A percentile compares a stretch with the other conserved stretches of the same genome.
phyloP scores from a whole-genome alignment of 2,888 invertebrate genomes.

The Lasioglossum morio region DNA sequence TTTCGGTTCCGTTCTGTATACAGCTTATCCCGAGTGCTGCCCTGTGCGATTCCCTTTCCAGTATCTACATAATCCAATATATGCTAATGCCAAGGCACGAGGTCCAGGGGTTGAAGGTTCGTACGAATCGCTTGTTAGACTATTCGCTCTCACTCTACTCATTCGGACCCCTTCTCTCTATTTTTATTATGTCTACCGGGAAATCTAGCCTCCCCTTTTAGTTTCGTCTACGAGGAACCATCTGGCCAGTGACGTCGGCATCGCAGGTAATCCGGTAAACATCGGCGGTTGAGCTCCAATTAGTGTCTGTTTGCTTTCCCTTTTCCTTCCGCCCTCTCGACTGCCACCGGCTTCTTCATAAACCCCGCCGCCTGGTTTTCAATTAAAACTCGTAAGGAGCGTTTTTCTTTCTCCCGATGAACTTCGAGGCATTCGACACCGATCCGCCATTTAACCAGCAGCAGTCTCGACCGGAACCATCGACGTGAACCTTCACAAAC shows the following conservation, averaged over 20 bases:
- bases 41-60: conserved; percentile 58
- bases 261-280: conserved; percentile 73
- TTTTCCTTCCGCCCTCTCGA: conserved; percentile 59
- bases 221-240: conserved; percentile 67
- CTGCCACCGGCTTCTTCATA: conserved; percentile 51
- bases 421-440: conserved; percentile 24
- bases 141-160: conserved; percentile 31
- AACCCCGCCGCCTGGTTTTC: conserved; percentile 48
- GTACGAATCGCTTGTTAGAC: conserved; percentile 77
- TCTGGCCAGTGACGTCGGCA: conserved; percentile 70
- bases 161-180: conserved; percentile 50
- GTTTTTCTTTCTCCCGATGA: conserved; percentile 11
- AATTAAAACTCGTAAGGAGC: conserved; percentile 65
- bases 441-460: conserved; percentile 13
- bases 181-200: conserved; percentile 82
- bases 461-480: not conserved
- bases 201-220: conserved; percentile 75
- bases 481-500: not conserved
- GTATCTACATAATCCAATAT: conserved; percentile 82
- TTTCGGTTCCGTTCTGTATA: conserved; percentile 60
- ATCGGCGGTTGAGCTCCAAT: conserved; percentile 76
- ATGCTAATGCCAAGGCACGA: conserved; percentile 65
- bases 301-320: conserved; percentile 75
- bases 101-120: conserved; percentile 72
- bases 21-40: conserved; percentile 67